Evolutionary conservation across 2,797 vertebrate species (phyloP).

Genomic region (Rhinogobio ventralis): DNA sequence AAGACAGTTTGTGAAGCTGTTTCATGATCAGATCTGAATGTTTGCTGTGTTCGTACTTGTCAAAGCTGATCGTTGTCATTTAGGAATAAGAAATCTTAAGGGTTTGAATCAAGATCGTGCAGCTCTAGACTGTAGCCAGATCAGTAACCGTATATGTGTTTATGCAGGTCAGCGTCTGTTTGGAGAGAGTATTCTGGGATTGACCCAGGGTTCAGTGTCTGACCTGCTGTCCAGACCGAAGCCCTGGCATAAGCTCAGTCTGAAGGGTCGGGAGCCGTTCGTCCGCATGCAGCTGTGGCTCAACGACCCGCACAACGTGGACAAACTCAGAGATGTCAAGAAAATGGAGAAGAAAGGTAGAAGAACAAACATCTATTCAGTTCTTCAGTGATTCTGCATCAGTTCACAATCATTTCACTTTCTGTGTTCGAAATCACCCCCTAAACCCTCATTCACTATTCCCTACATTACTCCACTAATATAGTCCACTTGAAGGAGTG

Average conservation of each 20-base stretch:
- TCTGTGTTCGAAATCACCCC: too few relatives aligned
- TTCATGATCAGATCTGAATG: too few relatives aligned
- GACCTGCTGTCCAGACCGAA: conserved; percentile 98
- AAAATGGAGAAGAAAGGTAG: conserved; percentile 98
- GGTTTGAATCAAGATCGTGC: too few relatives aligned
- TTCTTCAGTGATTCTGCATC: background rate
- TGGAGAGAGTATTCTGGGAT: conserved; percentile 95
- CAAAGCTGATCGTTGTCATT: too few relatives aligned
- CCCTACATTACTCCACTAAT: too few relatives aligned
- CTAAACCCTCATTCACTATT: too few relatives aligned
- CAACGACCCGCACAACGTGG: conserved; percentile 94
- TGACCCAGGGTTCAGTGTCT: conserved; percentile 97
- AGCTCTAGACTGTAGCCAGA: background rate
- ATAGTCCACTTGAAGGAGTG: too few relatives aligned
- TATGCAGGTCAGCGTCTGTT: conserved; percentile 93
- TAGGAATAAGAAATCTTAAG: too few relatives aligned
- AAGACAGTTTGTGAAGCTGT: too few relatives aligned
- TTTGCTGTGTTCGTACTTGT: too few relatives aligned
- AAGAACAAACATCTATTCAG: background rate
- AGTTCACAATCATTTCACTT: background rate
- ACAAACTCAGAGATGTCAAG: conserved; percentile 96
- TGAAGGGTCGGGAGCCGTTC: conserved; percentile 97
- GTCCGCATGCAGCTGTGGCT: conserved; percentile 99
- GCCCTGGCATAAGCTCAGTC: conserved; percentile 98
- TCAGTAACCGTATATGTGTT: background rate